Percentiles rank a stretch among this genome's conserved stretches.
phyloP scores from a whole-genome alignment of 2,797 vertebrate genomes.

The Acomys russatus region DNA sequence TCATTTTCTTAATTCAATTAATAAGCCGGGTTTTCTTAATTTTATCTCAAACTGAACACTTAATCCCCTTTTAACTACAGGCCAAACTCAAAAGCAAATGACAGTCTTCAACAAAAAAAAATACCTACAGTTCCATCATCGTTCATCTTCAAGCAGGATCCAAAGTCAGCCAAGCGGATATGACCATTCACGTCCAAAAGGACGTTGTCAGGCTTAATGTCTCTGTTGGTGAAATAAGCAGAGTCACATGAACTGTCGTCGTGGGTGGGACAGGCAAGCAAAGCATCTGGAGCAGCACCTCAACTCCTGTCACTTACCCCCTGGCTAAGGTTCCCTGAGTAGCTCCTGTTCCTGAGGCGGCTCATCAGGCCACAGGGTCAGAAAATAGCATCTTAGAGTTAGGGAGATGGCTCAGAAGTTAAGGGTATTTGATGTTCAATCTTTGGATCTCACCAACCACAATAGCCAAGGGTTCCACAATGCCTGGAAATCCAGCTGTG shows the following conservation, averaged over 20 bases:
- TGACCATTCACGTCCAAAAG: slow-evolving; percentile 97
- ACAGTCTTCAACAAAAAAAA: background rate
- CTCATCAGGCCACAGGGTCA: background rate
- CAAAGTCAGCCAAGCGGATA: slow-evolving; percentile 98
- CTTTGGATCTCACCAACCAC: background rate
- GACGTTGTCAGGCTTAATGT: slow-evolving; percentile 98
- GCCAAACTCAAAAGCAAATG: background rate
- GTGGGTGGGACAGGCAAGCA: background rate
- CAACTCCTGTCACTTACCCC: background rate
- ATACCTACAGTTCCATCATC: slow-evolving; percentile 97
- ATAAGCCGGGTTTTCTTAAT: background rate
- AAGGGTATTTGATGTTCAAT: background rate
- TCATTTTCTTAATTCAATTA: slow-evolving; percentile 28
- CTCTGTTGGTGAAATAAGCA: slow-evolving; percentile 88
- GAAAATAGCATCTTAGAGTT: background rate
- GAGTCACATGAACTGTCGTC: background rate
- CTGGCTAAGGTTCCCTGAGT: no score
- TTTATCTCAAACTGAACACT: background rate
- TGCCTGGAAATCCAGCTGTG: background rate
- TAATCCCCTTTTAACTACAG: background rate
- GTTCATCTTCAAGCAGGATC: slow-evolving; percentile 98
- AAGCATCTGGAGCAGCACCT: fast-evolving
- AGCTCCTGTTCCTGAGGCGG: background rate
- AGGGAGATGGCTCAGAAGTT: background rate
- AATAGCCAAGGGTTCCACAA: background rate